Evolutionary conservation across 2,797 vertebrate species (phyloP), one percentile per base, ranked within the genome.

Genomic region (Artibeus jamaicensis): DNA sequence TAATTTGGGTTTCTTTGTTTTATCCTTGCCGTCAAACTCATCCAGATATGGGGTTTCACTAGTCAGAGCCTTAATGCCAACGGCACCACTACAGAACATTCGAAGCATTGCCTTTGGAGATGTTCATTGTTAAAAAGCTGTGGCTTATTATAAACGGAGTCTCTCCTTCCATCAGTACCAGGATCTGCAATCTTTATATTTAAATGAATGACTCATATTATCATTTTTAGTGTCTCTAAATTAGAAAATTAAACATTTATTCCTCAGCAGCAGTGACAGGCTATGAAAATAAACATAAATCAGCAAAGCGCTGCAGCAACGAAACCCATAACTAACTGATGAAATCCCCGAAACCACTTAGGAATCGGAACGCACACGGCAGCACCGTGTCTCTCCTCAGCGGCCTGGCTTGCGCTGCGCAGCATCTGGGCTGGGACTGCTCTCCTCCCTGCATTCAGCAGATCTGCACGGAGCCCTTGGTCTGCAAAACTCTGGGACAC

Each of bases 231-330:
- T 86, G 37, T 74, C 48, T 70, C 42, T 93, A 76, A 78, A 76
- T 95, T 94, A 92, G 93, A 78, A 87, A 91, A 91, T 62, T 53
- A 86, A 79, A 83, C 82, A 79, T 95, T 65, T 91, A 65, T 91
- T 91, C 76, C 83, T 86, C 94, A 88, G 89, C 62, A 74, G 44
- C 3, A 0, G 39, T 24, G 39, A 34, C 1, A 55, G 48, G 50
- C 90, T 79, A 10, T 50, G 42, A 88, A 42, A 62, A 78, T 87
- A 95, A 92, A 68, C 59, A 59, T 84, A 67, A 67, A 6, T 59
- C 24, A 88, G 86, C 37, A 34, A 7, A 83, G 59, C 5, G 18
- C 78, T 70, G 53, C 59, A 48, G 46, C 67, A 68, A 11, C 46
- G 62, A 79, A 77, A 78, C 71, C 67, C 0, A 0, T 55, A 86